Percentiles rank a stretch among this genome's conserved stretches.
Conservation (phyloP, 2,888 invertebrate species). For the Rhingia campestris region DNA sequence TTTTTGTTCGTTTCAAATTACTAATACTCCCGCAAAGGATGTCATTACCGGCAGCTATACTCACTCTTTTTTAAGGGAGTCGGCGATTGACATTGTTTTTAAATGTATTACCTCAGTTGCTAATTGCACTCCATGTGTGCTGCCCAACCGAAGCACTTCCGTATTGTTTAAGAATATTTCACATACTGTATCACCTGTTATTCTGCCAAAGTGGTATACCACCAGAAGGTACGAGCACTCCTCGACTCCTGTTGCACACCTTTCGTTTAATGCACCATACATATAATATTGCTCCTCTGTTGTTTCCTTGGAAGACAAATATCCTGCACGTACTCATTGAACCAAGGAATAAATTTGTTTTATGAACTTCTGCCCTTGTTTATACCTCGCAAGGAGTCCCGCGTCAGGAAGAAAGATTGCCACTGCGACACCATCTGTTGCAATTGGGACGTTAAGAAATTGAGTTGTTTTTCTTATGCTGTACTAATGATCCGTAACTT, state of each 20-base stretch:
- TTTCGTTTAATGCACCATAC: conserved; percentile 49
- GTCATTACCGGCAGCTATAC: conserved; percentile 52
- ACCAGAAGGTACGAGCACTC: conserved; percentile 54
- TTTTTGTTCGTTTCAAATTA: conserved; percentile 13
- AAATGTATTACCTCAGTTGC: conserved; percentile 21
- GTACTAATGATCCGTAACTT: conserved; percentile 72
- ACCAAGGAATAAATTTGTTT: conserved; percentile 55
- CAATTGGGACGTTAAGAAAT: conserved; percentile 53
- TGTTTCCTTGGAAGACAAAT: conserved; percentile 56
- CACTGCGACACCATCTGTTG: conserved; percentile 65
- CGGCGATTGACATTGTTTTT: conserved; percentile 52
- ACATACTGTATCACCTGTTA: conserved; percentile 50
- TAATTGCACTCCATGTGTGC: conserved; percentile 38
- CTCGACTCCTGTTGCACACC: conserved; percentile 37
- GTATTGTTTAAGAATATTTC: conserved; percentile 51
- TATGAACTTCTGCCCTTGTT: conserved; percentile 30
- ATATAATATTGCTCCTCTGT: conserved; percentile 11
- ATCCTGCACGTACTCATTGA: conserved; percentile 52
- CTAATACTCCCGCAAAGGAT: conserved; percentile 28
- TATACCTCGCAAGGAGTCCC: conserved; percentile 28
- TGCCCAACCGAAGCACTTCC: not conserved
- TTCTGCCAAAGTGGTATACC: conserved; percentile 23
- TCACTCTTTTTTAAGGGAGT: conserved; percentile 31
- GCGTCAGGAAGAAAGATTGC: conserved; percentile 49
- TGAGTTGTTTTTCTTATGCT: conserved; percentile 72